Conservation (phyloP, 2,113 vertebrate genomes). For the Prunella himalayana region DNA sequence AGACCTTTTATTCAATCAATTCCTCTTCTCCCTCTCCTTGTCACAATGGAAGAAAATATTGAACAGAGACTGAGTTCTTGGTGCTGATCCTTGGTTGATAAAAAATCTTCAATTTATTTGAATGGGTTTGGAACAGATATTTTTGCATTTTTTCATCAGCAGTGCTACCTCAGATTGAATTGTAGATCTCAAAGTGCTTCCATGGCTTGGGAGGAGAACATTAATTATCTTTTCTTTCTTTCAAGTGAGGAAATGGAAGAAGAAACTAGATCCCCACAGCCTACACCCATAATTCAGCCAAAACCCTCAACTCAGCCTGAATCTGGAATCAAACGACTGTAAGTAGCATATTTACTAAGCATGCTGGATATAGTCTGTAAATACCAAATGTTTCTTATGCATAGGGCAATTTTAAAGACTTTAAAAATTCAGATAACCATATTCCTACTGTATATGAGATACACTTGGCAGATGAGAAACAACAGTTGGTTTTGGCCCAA, state of each 20-base stretch:
- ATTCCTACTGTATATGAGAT: background rate
- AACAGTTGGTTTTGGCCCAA: background rate
- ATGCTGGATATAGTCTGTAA: background rate
- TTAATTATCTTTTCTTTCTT: background rate
- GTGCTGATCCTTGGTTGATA: background rate
- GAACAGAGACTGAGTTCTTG: background rate
- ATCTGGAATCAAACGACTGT: constrained; percentile 91
- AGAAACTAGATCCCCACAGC: constrained; percentile 68
- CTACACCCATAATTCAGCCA: constrained; percentile 71
- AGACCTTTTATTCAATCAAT: background rate
- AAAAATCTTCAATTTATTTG: background rate
- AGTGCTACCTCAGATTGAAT: background rate
- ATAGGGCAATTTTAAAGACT: background rate
- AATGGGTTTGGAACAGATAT: background rate
- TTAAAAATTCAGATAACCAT: background rate
- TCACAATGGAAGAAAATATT: background rate
- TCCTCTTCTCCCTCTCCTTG: background rate
- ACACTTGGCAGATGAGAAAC: background rate
- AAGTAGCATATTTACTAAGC: constrained; percentile 58
- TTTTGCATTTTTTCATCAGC: background rate
- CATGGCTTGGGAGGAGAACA: background rate
- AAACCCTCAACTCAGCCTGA: constrained; percentile 78
- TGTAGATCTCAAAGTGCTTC: background rate
- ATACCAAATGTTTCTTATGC: background rate
- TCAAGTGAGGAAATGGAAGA: constrained; percentile 90